Evolutionary conservation across 1,140 invertebrate genomes (phyloP), one percentile per base, ranked within the genome.

Genomic region (Drosophila santomea): DNA sequence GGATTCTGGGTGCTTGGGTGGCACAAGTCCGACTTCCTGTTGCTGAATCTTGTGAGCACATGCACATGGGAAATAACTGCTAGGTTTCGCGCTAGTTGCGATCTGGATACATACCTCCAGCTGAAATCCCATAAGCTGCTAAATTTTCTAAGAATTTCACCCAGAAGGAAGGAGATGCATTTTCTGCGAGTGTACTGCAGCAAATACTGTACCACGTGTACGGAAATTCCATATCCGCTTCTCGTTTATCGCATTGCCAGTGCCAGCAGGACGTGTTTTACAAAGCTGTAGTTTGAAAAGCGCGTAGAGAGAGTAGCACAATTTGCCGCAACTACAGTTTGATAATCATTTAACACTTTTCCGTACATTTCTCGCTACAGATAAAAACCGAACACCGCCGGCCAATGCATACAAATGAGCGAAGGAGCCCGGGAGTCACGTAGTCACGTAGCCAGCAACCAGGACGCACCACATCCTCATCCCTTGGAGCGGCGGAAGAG

Each of bases 1-100:
- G 38, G 47, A 45, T 71, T 20, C 25, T 52, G 23, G n/a, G 8
- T 6, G 47, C 7, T 23, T 25, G 25, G 23, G 45, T 44, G 59
- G 38, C 47, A 55, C 41, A 47, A 45, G 50, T 44, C 47, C 17
- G 38, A 72, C 68, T 82, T 86, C 78, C 83, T 88, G 83, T 88
- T 86, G 82, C 82, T 78, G 69, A 51, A 74, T 56, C 74, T 45
- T 23, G 17, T n/a, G 15, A 8, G 23, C 4, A 38, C 25, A 23
- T 23, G 20, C 57, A 25, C 38, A 80, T 20, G 48, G 72, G 14
- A 38, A 52, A 43, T 0, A 39, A 14, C 20, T 51, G 14, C 23
- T 15, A 17, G 23, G 20, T 45, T 23, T 44, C 43, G 17, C 43
- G 10, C 8, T 44, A 20, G 43, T 44, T 20, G 15, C 43, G 10